phyloP scores from a whole-genome alignment of 2,888 invertebrate species.

The Polyommatus iphigenia region DNA sequence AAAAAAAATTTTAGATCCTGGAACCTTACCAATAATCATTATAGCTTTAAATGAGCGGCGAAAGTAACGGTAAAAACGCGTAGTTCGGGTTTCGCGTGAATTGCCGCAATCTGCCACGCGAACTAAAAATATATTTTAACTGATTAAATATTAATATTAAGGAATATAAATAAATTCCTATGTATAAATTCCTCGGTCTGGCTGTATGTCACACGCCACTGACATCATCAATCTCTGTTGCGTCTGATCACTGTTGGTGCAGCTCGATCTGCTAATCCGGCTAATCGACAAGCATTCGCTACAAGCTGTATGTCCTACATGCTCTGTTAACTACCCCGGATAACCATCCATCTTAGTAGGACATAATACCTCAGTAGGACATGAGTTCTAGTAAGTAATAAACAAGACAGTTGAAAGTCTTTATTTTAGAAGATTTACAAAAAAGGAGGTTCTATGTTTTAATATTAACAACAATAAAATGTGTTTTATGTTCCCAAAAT shows the following conservation, averaged over 20 bases:
- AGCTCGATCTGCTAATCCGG: conserved; percentile 4
- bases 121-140: no score
- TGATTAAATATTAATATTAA: no score
- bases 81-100: no score
- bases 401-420: not conserved
- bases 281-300: not conserved
- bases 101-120: no score
- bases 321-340: not conserved
- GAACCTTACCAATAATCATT: no score
- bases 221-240: not conserved
- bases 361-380: not conserved
- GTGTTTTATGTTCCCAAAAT: no score
- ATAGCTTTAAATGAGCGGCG: no score
- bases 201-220: not conserved
- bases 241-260: not conserved
- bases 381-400: not conserved
- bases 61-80: no score
- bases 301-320: not conserved
- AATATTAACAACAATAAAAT: no score
- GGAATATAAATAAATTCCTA: no score
- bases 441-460: not conserved
- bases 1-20: no score
- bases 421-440: not conserved
- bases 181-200: no score
- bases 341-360: not conserved